Percentiles rank a stretch among this genome's conserved stretches.
Evolutionary conservation across 2,888 invertebrate species (phyloP).

Genomic region (Diadegma fenestrale): DNA sequence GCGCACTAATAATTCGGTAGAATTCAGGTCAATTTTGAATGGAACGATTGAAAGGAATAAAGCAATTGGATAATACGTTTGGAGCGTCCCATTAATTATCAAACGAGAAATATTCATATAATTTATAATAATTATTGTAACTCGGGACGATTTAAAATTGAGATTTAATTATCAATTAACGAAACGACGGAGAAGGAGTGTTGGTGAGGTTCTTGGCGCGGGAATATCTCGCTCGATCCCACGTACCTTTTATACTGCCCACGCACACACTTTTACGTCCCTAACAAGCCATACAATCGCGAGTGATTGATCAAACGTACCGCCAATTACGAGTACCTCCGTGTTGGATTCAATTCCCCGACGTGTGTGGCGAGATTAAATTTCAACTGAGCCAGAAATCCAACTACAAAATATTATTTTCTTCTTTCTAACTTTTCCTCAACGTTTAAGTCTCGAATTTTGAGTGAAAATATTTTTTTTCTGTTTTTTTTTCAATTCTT

Average conservation of each 20-base stretch:
- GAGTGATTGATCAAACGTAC: constrained; percentile 77
- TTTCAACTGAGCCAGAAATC: neutral
- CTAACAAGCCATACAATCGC: constrained; percentile 66
- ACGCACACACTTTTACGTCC: constrained; percentile 54
- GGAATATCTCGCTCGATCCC: constrained; percentile 15
- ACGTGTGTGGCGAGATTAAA: constrained; percentile 15
- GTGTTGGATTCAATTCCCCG: constrained; percentile 60
- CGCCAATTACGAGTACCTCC: constrained; percentile 74
- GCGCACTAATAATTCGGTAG: neutral
- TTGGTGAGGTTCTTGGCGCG: constrained; percentile 3
- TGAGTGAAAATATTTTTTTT: no score
- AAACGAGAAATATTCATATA: neutral
- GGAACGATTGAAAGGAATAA: neutral
- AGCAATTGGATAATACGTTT: neutral
- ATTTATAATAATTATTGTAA: neutral
- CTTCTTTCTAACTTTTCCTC: neutral
- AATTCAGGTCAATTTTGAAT: neutral
- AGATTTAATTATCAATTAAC: constrained; percentile 41
- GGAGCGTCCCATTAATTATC: neutral
- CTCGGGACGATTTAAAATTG: neutral
- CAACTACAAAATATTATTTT: constrained; percentile 2
- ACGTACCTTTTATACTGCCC: constrained; percentile 38
- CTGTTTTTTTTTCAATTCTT: no score
- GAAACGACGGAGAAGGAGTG: constrained; percentile 12
- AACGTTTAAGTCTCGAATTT: no score